These are phyloP conservation scores for Netelia melanura DNA, from an alignment of 2,888 invertebrate genomes.

Conservation along the genomic window DNA sequence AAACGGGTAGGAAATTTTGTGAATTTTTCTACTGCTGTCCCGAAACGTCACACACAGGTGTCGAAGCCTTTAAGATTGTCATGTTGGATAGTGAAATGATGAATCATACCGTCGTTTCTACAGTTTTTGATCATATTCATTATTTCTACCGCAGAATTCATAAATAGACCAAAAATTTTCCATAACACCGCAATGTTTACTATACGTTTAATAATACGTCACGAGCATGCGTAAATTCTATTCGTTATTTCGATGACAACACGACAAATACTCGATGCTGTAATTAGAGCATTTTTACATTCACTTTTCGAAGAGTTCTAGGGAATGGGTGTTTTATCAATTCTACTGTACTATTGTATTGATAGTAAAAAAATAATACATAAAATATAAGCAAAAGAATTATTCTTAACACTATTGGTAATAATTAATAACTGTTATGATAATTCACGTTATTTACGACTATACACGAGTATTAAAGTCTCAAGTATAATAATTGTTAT, in stretches of 20 bases:
- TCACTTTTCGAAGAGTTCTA: not conserved
- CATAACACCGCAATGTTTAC: slow-evolving; percentile 30
- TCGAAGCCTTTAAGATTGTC: slow-evolving; percentile 18
- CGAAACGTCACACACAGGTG: slow-evolving; percentile 62
- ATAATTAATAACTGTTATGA: not conserved
- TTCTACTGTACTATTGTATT: not conserved
- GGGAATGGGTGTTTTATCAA: not conserved
- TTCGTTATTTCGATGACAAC: slow-evolving; percentile 23
- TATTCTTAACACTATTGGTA: not conserved
- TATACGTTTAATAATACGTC: not conserved
- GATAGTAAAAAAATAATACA: not conserved
- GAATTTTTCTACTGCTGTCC: slow-evolving; percentile 1
- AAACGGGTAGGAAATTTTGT: slow-evolving; percentile 74
- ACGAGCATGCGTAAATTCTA: not conserved
- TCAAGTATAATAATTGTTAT: slow-evolving; percentile 31
- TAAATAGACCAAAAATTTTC: slow-evolving; percentile 2
- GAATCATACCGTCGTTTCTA: slow-evolving; percentile 32
- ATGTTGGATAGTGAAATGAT: slow-evolving; percentile 22
- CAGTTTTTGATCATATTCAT: not conserved
- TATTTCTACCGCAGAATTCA: not conserved
- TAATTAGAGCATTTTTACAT: slow-evolving; percentile 18
- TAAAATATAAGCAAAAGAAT: not conserved
- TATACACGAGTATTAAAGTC: not conserved
- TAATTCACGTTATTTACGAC: not conserved
- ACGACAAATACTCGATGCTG: not conserved